Base-by-base conservation (phyloP, 2,888 invertebrate genomes). In the Ennomos fuscantarius region DNA sequence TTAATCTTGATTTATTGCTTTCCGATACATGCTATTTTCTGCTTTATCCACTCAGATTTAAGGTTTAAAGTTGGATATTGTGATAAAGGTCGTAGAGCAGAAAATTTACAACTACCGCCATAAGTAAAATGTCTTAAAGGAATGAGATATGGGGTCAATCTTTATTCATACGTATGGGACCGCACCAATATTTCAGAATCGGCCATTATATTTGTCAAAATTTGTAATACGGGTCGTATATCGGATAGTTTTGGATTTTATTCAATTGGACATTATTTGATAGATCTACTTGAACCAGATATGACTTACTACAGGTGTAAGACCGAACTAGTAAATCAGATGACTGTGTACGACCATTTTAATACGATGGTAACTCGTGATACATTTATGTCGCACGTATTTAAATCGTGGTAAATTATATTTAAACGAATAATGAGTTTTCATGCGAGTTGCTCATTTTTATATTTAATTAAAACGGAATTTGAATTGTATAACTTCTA, bases 101-200 rank as follows among this genome's bases (percentile, higher is more conserved):
- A 67, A 81, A 84, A 87, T 86, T 84, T 86, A 85, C 81, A 83
- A 80, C 82, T 82, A 81, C 78, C 81, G 69, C 74, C 84, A 83
- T 84, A 84, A 85, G 86, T 84, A 80, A 81, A 81, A 82, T 70
- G 83, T 84, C 83, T 81, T 76, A 74, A 70, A 77, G 72, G 72
- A 74, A 79, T 86, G 85, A 86, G 73, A 81, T 81, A 86, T 83
- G 84, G 67, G 79, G 74, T 75, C 79, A 76, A 85, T 82, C 84
- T 84, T 85, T 84, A 86, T 84, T 84, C 84, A 84, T 82, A 78
- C 65, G 70, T 70, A 73, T 65, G 69, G 73, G 73, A 72, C 71
- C 77, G 61, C 56, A 42, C 68, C 66, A 60, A 58, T 61, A 63
- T 71, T 72, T 79, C 78, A 72, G 72, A 70, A 70, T 67, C 65